Percentiles rank a stretch among this genome's conserved stretches.
Conservation (phyloP, 2,888 invertebrate species). For the Erebia ligea region DNA sequence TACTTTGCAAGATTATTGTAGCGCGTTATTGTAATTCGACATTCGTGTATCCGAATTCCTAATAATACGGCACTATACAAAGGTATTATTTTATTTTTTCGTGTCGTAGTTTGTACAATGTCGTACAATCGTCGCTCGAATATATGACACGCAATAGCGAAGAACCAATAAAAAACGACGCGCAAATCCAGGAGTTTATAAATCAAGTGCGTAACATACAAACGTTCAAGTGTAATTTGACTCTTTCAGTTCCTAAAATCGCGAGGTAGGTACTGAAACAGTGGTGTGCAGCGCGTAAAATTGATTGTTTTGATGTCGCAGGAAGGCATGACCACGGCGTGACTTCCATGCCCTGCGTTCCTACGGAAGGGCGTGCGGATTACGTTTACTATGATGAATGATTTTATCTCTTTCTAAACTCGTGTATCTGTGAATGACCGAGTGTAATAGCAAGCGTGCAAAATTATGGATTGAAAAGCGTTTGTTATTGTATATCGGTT, state of each 20-base stretch:
- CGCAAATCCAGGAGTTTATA: conserved; percentile 75
- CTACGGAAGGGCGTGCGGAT: conserved; percentile 80
- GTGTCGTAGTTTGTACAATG: conserved; percentile 42
- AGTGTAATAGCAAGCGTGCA: conserved; percentile 80
- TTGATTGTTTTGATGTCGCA: conserved; percentile 75
- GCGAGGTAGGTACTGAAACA: conserved; percentile 52
- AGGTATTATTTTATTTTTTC: conserved; percentile 51
- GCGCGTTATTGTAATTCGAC: neutral
- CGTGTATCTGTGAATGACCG: conserved; percentile 81
- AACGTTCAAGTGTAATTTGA: conserved; percentile 61
- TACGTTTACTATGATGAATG: conserved; percentile 84
- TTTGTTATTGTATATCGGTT: conserved; percentile 79
- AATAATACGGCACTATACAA: conserved; percentile 58
- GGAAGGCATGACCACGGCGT: conserved; percentile 75
- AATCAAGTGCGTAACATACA: conserved; percentile 65
- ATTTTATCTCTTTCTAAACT: conserved; percentile 83
- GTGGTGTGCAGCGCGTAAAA: conserved; percentile 56
- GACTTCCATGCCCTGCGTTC: conserved; percentile 83
- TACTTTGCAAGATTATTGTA: conserved; percentile 13
- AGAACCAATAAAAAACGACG: conserved; percentile 78
- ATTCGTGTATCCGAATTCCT: conserved; percentile 47
- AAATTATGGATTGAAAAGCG: conserved; percentile 79
- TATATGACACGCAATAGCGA: conserved; percentile 81
- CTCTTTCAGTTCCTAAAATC: conserved; percentile 53
- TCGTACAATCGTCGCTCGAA: conserved; percentile 64